These are phyloP conservation scores for Serilophus lunatus DNA, from an alignment of 2,113 vertebrate species.

Conservation along the genomic window DNA sequence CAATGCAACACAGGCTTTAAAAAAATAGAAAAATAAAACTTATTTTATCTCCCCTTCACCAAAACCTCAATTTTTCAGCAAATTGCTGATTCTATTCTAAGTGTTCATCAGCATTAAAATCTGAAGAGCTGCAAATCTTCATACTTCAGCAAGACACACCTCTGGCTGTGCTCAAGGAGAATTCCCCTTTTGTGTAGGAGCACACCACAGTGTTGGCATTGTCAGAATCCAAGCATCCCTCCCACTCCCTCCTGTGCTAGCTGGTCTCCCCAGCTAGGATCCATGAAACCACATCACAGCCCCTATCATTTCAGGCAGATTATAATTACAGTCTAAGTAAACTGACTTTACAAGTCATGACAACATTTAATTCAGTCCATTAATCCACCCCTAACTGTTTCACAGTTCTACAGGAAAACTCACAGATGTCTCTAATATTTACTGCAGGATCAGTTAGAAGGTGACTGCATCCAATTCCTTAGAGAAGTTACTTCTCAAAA, in stretches of 20 bases:
- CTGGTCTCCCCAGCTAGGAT: background rate
- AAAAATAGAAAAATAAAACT: background rate
- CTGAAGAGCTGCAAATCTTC: background rate
- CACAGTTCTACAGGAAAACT: background rate
- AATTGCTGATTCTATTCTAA: background rate
- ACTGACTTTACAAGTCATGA: background rate
- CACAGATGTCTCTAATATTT: background rate
- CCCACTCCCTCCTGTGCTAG: background rate
- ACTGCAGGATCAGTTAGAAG: background rate
- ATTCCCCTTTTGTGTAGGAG: background rate
- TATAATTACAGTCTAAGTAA: conserved; percentile 29
- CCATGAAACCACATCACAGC: background rate
- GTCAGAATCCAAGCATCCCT: background rate
- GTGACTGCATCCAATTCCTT: background rate
- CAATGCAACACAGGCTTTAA: accelerated
- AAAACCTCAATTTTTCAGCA: background rate
- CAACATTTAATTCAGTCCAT: conserved; percentile 24
- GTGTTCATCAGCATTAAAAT: background rate
- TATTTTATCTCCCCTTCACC: background rate
- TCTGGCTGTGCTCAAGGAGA: background rate
- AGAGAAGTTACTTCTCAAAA: background rate
- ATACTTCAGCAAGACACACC: background rate
- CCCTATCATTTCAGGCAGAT: background rate
- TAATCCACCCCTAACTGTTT: background rate
- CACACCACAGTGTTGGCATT: accelerated